Evolutionary conservation across 2,797 vertebrate species (phyloP).

Genomic region (Tenualosa ilisha): DNA sequence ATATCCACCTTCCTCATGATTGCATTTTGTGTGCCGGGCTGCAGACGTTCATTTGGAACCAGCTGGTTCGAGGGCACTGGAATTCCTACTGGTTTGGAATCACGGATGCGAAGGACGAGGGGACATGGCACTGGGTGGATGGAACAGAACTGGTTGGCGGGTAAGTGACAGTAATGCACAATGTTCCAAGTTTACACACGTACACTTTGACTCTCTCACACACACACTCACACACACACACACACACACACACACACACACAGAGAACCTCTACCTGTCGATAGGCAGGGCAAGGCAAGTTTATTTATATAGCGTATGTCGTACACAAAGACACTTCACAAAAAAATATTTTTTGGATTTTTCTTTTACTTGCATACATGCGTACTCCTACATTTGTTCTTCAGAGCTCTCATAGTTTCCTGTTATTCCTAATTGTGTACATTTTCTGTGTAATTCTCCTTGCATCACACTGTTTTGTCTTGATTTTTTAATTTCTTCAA

Average conservation of each 20-base stretch:
- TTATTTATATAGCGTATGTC: too few relatives aligned
- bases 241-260: neutral
- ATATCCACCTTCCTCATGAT: too few relatives aligned
- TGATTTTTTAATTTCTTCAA: too few relatives aligned
- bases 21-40: neutral
- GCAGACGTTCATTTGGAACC: slow-evolving; percentile 71
- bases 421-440: too few relatives aligned
- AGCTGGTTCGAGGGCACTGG: slow-evolving; percentile 69
- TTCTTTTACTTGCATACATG: too few relatives aligned
- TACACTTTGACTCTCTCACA: neutral
- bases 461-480: too few relatives aligned
- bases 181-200: neutral
- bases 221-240: neutral
- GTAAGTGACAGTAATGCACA: slow-evolving; percentile 52
- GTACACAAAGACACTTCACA: too few relatives aligned
- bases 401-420: too few relatives aligned
- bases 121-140: slow-evolving; percentile 72
- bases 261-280: neutral
- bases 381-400: too few relatives aligned
- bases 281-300: too few relatives aligned
- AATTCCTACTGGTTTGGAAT: slow-evolving; percentile 74
- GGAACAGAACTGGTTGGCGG: slow-evolving; percentile 61
- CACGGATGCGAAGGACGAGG: slow-evolving; percentile 64
- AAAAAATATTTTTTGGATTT: too few relatives aligned
- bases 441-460: too few relatives aligned